These are phyloP conservation scores for Catharus ustulatus DNA, from an alignment of 2,797 vertebrate genomes.

Conservation along the genomic window DNA sequence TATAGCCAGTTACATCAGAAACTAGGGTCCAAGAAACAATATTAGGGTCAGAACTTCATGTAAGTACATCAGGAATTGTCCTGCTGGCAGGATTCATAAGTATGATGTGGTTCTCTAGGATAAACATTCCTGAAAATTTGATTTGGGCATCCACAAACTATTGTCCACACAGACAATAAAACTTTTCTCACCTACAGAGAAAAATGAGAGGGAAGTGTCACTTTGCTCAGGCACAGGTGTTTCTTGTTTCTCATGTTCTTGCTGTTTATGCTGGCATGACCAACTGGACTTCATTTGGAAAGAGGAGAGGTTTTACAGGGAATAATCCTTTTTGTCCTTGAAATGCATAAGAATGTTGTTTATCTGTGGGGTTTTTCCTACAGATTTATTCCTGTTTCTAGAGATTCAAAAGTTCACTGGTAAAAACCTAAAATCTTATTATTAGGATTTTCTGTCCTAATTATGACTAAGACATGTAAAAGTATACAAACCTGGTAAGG, in stretches of 20 bases:
- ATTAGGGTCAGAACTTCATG: background rate
- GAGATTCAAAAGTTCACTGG: background rate
- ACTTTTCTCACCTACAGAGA: background rate
- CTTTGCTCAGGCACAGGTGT: background rate
- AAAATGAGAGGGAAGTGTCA: background rate
- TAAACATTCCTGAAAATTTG: background rate
- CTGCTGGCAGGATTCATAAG: background rate
- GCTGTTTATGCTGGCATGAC: background rate
- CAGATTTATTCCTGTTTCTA: background rate
- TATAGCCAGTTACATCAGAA: background rate
- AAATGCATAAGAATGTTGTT: background rate
- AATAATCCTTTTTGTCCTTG: conserved; percentile 12
- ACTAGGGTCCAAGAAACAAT: background rate
- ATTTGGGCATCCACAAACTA: background rate
- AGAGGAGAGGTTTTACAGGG: background rate
- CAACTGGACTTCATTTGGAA: background rate
- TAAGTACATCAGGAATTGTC: background rate
- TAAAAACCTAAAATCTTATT: background rate
- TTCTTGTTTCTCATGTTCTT: background rate
- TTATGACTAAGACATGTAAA: background rate
- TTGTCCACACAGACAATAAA: background rate
- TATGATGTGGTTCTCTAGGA: background rate
- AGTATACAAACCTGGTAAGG: background rate
- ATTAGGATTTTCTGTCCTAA: background rate
- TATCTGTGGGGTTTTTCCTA: background rate